These are phyloP conservation scores for Brachirus orientalis DNA, from an alignment of 2,113 vertebrate species.

Conservation along the genomic window DNA sequence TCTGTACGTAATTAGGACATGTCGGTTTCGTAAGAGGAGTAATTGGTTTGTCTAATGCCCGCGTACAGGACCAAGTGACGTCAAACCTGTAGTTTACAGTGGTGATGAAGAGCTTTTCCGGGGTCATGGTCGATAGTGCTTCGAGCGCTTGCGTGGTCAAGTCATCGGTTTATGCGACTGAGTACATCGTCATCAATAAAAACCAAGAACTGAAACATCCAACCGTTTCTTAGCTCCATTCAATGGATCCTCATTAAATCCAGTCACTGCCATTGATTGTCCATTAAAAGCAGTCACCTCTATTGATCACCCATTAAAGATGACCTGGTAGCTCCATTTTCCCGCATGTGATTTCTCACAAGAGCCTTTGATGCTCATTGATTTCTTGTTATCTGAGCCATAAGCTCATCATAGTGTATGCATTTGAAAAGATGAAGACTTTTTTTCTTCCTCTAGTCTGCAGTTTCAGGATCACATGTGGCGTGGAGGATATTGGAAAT, in stretches of 20 bases:
- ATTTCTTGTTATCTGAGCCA: conserved; percentile 60
- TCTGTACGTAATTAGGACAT: not conserved
- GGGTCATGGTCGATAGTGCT: conserved; percentile 7
- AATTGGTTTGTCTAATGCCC: conserved; percentile 13
- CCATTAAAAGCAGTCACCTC: conserved; percentile 62
- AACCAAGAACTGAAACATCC: conserved; percentile 30
- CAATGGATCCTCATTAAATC: conserved; percentile 54
- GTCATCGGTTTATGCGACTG: not conserved
- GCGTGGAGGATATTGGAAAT: conserved; percentile 4
- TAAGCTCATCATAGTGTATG: conserved; percentile 13
- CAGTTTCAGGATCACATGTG: conserved; percentile 28
- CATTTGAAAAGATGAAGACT: not conserved
- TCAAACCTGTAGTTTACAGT: conserved; percentile 12
- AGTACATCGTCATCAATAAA: conserved; percentile 13
- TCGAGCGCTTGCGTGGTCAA: conserved; percentile 4
- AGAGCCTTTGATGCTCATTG: conserved; percentile 47
- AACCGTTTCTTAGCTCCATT: conserved; percentile 37
- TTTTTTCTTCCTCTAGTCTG: conserved; percentile 1
- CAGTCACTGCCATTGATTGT: conserved; percentile 12
- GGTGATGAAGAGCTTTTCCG: conserved; percentile 32
- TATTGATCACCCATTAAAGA: conserved; percentile 65
- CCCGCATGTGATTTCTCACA: conserved; percentile 26
- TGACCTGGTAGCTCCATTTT: conserved; percentile 42
- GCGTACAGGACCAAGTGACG: not conserved
- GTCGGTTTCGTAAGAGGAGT: conserved; percentile 3